phyloP scores from a whole-genome alignment of 2,888 invertebrate species.

The Mythimna loreyi region DNA sequence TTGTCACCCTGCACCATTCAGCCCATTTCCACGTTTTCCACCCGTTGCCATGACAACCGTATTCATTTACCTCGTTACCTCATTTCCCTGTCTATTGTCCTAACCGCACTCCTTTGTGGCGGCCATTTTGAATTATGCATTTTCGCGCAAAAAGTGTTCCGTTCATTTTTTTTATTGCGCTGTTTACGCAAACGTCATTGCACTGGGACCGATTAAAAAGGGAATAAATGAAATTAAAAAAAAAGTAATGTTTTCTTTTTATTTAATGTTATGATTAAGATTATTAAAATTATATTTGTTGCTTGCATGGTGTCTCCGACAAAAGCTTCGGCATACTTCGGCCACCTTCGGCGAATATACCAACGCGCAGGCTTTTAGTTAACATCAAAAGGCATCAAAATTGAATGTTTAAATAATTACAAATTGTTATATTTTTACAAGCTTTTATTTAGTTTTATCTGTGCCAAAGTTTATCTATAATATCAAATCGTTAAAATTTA shows the following conservation, averaged over 20 bases:
- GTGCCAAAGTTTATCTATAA: no score
- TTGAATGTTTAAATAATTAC: no score
- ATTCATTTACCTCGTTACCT: conserved; percentile 57
- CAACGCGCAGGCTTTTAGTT: no score
- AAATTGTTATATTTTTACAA: no score
- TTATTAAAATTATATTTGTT: neutral
- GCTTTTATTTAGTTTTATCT: no score
- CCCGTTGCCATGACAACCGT: conserved; percentile 57
- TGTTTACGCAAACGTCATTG: neutral
- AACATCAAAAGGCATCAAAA: no score
- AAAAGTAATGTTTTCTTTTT: neutral
- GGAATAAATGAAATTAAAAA: neutral
- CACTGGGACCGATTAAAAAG: conserved; percentile 1
- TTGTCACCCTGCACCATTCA: conserved; percentile 54
- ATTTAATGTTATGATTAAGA: no score
- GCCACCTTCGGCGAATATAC: no score
- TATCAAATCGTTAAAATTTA: no score
- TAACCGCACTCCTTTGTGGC: conserved; percentile 24
- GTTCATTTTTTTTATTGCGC: conserved; percentile 18
- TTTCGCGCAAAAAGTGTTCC: conserved; percentile 19
- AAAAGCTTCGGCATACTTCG: no score
- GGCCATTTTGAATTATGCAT: conserved; percentile 44
- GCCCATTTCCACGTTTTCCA: conserved; percentile 43
- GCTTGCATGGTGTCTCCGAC: neutral
- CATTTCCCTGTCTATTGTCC: conserved; percentile 56